phyloP scores from a whole-genome alignment of 2,888 invertebrate species.

The Emmelina monodactyla region DNA sequence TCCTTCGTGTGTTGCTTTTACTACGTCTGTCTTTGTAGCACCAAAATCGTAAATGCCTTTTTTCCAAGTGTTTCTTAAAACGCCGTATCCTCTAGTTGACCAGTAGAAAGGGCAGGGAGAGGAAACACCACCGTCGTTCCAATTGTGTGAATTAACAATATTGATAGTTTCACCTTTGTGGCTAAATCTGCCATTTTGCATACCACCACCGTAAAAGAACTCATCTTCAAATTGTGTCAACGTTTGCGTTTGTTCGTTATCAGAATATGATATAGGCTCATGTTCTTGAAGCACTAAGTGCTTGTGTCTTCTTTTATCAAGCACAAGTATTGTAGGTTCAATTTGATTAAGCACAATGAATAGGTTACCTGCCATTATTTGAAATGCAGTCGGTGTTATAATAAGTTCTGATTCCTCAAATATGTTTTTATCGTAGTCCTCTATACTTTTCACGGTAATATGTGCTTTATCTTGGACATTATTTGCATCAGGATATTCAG shows the following conservation, averaged over 20 bases:
- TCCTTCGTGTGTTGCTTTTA: conserved; percentile 30
- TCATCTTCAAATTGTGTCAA: conserved; percentile 33
- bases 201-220: conserved; percentile 51
- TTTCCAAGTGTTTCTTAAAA: conserved; percentile 52
- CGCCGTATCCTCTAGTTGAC: conserved; percentile 47
- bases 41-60: conserved; percentile 47
- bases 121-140: conserved; percentile 46
- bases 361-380: conserved; percentile 35
- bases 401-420: conserved; percentile 31
- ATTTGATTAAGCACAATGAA: conserved; percentile 36
- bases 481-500: conserved; percentile 40
- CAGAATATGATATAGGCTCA: conserved; percentile 29
- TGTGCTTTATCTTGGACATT: conserved; percentile 36
- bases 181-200: conserved; percentile 53
- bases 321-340: conserved; percentile 32
- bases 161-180: conserved; percentile 44
- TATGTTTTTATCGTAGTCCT: conserved; percentile 32
- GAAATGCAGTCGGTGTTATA: conserved; percentile 23
- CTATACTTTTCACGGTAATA: conserved; percentile 33
- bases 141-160: conserved; percentile 43
- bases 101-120: conserved; percentile 55
- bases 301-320: conserved; percentile 34
- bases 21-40: conserved; percentile 16
- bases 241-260: conserved; percentile 28
- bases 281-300: conserved; percentile 36